Base-by-base conservation (phyloP, 1,140 invertebrate genomes). In the Scylla paramamosain region DNA sequence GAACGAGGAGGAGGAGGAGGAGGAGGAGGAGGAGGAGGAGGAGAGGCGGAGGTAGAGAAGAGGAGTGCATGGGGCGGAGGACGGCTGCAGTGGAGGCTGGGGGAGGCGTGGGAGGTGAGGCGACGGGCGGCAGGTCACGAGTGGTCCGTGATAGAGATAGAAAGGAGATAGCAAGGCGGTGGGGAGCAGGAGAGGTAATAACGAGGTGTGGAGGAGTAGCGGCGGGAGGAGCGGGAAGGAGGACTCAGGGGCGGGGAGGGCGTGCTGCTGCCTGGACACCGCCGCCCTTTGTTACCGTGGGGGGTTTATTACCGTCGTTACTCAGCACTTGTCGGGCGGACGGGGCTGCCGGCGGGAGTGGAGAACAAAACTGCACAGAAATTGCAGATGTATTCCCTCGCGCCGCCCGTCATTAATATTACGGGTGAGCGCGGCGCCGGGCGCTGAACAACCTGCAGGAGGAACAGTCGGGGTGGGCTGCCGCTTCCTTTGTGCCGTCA, bases 351-450 rank as follows among this genome's bases (percentile, higher is more conserved):
- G 20, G n/a, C 46, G 16, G 48, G 67, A n/a, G 67, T 32, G 89
- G 67, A n/a, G 67, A 77, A 52, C 45, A 91, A 91, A 91, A 91
- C 29, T 52, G 87, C 46, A 8, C n/a, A 28, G 48, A 59, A 91
- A 59, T 52, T 59, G 89, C 39, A 29, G 46, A 59, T 91, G 59
- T 91, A 28, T 91, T 91, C 59, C 32, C 16, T 8, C 89, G 16
- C 89, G 48, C 48, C 29, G 3, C n/a, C 39, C 31, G 32, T 59
- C 48, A 91, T 91, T 91, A 91, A 59, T 91, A 91, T 91, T 45
- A 32, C 84, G 28, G 89, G 4, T 48, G 4, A 59, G 52, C 12
- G 52, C 52, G 4, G 20, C 67, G 67, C 67, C 67, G 8, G 25
- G 20, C 67, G 1, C 67, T 77, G 25, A 77, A 77, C 67, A 77